phyloP scores from a whole-genome alignment of 2,113 vertebrate species.

The Alexandromys fortis region DNA sequence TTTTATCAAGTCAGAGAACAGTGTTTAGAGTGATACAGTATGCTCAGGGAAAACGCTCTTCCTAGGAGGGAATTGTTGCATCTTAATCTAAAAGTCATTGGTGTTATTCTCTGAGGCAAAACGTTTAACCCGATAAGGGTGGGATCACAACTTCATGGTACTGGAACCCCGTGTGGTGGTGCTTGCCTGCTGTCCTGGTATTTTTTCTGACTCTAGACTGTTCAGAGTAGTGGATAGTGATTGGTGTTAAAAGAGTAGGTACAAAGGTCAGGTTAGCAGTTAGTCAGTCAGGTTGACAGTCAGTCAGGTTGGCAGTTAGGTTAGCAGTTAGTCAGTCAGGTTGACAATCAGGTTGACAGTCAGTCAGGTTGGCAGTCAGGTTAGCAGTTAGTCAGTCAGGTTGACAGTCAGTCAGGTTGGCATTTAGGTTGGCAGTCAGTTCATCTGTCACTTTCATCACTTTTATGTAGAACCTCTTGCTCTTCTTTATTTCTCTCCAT shows the following conservation, averaged over 20 bases:
- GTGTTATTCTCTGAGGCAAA: slow-evolving; percentile 55
- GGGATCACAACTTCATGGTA: background rate
- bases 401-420: background rate
- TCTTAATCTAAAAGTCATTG: slow-evolving; percentile 47
- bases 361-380: too few relatives aligned
- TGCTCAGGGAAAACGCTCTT: background rate
- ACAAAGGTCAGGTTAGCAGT: slow-evolving; percentile 41
- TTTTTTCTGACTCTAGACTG: background rate
- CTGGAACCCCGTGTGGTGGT: background rate
- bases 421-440: background rate
- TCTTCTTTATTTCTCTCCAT: background rate
- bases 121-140: background rate
- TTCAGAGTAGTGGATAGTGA: background rate
- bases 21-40: background rate
- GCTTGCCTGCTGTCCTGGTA: background rate
- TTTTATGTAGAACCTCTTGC: background rate
- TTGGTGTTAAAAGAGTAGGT: background rate
- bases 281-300: background rate
- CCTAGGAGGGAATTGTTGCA: background rate
- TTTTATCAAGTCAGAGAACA: slow-evolving; percentile 22
- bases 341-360: too few relatives aligned
- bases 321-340: too few relatives aligned
- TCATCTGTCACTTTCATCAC: background rate
- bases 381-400: background rate
- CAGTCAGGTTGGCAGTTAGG: too few relatives aligned